phyloP scores from a whole-genome alignment of 2,797 vertebrate species.

The Esox masquinongy region DNA sequence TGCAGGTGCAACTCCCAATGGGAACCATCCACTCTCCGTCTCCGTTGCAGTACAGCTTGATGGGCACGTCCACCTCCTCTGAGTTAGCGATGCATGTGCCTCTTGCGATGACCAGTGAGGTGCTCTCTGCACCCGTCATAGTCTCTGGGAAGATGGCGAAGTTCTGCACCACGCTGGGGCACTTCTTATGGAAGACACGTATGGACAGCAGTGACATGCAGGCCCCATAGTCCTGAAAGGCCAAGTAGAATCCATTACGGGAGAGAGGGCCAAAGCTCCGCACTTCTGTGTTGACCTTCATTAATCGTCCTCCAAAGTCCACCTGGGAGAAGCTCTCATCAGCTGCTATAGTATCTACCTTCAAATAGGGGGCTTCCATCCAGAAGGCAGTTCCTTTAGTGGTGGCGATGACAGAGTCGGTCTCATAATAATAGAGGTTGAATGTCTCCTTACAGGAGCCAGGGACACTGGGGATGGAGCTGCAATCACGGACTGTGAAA shows the following conservation, averaged over 20 bases:
- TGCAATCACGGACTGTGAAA: slow-evolving; percentile 96
- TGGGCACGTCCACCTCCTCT: slow-evolving; percentile 93
- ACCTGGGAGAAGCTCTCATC: slow-evolving; percentile 99
- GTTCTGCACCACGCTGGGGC: slow-evolving; percentile 94
- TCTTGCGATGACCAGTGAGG: slow-evolving; percentile 93
- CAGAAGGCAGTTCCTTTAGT: slow-evolving; percentile 89
- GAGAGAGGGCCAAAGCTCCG: slow-evolving; percentile 93
- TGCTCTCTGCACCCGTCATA: slow-evolving; percentile 94
- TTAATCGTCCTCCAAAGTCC: slow-evolving; percentile 94
- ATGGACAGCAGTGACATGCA: slow-evolving; percentile 97
- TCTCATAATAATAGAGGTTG: slow-evolving; percentile 97
- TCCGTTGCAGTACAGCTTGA: slow-evolving; percentile 97
- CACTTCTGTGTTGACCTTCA: slow-evolving; percentile 98
- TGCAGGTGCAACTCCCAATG: slow-evolving; percentile 95
- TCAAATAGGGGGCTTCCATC: slow-evolving; percentile 87
- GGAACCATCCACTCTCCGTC: slow-evolving; percentile 99
- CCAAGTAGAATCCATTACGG: slow-evolving; percentile 92
- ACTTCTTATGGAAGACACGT: slow-evolving; percentile 97
- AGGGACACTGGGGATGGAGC: slow-evolving; percentile 94
- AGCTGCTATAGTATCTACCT: slow-evolving; percentile 98
- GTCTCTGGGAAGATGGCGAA: slow-evolving; percentile 96
- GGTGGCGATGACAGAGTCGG: slow-evolving; percentile 85
- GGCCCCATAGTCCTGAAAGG: slow-evolving; percentile 97
- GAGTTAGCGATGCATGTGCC: slow-evolving; percentile 94
- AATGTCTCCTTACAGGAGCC: slow-evolving; percentile 99